Base-by-base conservation (phyloP, 2,797 vertebrate species). In the Sebastes cheni region DNA sequence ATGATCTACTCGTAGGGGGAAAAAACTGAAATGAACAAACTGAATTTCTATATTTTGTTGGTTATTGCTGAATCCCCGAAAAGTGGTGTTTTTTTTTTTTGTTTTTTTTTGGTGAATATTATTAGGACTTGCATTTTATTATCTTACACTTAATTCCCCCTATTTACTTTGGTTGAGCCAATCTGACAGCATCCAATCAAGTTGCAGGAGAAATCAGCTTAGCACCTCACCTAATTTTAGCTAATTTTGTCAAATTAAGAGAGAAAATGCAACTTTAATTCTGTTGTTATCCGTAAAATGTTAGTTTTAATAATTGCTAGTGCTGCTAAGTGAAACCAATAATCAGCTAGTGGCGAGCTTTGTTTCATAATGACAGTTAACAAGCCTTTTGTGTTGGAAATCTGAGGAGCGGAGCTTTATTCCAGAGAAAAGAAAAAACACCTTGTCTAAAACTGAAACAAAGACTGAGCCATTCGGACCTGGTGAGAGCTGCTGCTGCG, bases 351-450 rank as follows among this genome's bases (percentile, higher is more conserved):
- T 29, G 54, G 42, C 25, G 34, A 52, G 36, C 39, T n/a, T 58
- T 32, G 18, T 64, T 22, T 58, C 30, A n/a, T 58, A 22, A 56
- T 60, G 34, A 76, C 32, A 13, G 22, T 67, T 67, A 68, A 65
- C 22, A 60, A 46, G 36, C 27, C 14, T 46, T 58, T 42, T 75
- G 67, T 60, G 34, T 54, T 52, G 23, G 36, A 67, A 69, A 55
- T 59, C 52, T 58, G 54, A 80, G 52, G 71, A 84, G 16, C 52
- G 8, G 29, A 66, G 29, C 36, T 74, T 67, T 65, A 14, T 14
- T 52, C 39, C 39, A 12, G 22, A 62, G 18, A 77, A 67, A 71
- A 59, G 6, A 39, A 71, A 74, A 74, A 72, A 64, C 16, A 65
- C 36, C 23, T 72, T 10, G 18, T 7, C 68, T 18, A 36, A 72